Base-by-base conservation (phyloP, 1,140 invertebrate genomes). In the Propsilocerus akamusi region DNA sequence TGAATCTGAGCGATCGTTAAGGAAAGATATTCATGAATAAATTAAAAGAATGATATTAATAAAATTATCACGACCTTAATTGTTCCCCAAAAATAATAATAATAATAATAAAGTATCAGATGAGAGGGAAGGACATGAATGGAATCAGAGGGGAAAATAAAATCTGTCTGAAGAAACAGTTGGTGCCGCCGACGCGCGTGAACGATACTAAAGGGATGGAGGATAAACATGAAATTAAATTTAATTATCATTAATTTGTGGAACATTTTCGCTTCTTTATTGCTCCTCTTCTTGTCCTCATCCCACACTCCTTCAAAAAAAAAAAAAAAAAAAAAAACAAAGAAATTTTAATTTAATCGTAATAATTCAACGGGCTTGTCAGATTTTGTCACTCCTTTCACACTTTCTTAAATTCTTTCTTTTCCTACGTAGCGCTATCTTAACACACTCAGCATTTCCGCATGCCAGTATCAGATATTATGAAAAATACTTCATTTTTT, bases 51-150 rank as follows among this genome's bases (percentile, higher is more conserved):
- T 41, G 34, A 41, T 41, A 41, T 41, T 41, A 41, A 41, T 41
- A 41, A 41, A 41, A 41, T 41, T 41, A 41, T 41, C 34, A 41
- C 34, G 34, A 41, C 34, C 34, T 41, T 41, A 41, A 41, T 41
- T 41, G 22, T 41, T 41, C 34, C 22, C n/a, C n/a, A n/a, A n/a
- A n/a, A n/a, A n/a, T n/a, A n/a, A n/a, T 41, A 41, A 41, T 41
- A 41, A 41, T 20, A 41, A 17, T 41, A 20, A 41, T 14, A 41
- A 30, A 30, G n/a, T 30, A 30, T 11, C 10, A n/a, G 28, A n/a
- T 14, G 34, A 41, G 17, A 20, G 17, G 22, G 34, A 17, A 14
- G 11, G 28, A 30, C 10, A 30, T 30, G 11, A 6, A 37, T 17
- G 14, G 14, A 41, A 20, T 5, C 6, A 41, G 34, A 41, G 34